Base-by-base conservation (phyloP, 1,140 invertebrate genomes). In the Papilio xuthus region DNA sequence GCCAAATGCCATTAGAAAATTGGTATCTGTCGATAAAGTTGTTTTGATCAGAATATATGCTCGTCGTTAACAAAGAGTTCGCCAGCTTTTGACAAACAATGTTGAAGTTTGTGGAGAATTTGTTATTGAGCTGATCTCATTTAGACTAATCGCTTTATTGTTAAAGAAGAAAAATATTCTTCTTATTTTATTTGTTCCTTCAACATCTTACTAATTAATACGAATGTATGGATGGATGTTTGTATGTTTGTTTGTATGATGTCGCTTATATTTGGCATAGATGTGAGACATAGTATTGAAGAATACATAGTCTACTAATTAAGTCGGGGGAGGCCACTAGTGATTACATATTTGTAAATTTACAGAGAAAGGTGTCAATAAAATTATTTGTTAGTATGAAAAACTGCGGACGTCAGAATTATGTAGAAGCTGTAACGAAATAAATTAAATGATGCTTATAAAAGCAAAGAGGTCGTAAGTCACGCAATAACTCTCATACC, bases 401-500 rank as follows among this genome's bases (percentile, higher is more conserved):
- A 53, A 53, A 53, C 50, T 53, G 50, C 50, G 4, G 7, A 18
- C 18, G 7, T n/a, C 4, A 13, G 18, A 70, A 42, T 70, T 70
- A 10, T 20, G 18, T 41, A 9, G 32, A 10, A n/a, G 9, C 10
- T 23, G 20, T 63, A 63, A 20, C 13, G 3, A 42, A 20, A 42
- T 71, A 71, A 71, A 42, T 42, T 23, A 71, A 12, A 42, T 41
- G 69, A 71, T 71, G 20, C 32, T 71, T 42, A 71, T 4, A 42
- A 9, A 28, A 28, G 71, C 15, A 13, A 47, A 73, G 71, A 73
- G 71, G 12, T 18, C 71, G 20, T 76, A 60, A 76, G 53, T 63
- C 56, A 76, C 73, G 73, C 77, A 77, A 80, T 79, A 82, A 80
- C 32, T n/a, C 53, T n/a, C 18, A 7, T 42, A 76, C 74, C 74